A percentile compares a stretch with the other conserved stretches of the same genome.
Conservation (phyloP, 1,140 invertebrate genomes). For the Bemisia tabaci region DNA sequence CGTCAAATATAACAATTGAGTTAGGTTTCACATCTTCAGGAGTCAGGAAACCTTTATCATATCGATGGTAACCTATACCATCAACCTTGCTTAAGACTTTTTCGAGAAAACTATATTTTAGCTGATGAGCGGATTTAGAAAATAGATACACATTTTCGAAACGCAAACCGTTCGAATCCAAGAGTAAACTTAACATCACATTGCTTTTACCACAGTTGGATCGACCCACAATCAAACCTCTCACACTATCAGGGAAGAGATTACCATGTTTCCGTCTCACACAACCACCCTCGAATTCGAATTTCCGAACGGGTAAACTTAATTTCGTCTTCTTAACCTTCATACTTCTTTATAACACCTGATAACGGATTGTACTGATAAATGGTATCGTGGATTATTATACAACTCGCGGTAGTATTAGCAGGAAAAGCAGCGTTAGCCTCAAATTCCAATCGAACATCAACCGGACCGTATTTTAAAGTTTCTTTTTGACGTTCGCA, state of each 20-base stretch:
- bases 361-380: slow-evolving; percentile 23
- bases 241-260: slow-evolving; percentile 21
- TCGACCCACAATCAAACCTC: slow-evolving; percentile 25
- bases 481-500: slow-evolving; percentile 25
- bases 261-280: slow-evolving; percentile 19
- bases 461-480: slow-evolving; percentile 23
- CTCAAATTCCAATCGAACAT: slow-evolving; percentile 26
- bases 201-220: slow-evolving; percentile 31
- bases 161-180: slow-evolving; percentile 24
- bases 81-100: slow-evolving; percentile 22
- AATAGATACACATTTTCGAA: slow-evolving; percentile 32
- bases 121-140: slow-evolving; percentile 29
- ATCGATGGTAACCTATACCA: slow-evolving; percentile 13
- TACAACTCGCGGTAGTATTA: slow-evolving; percentile 25
- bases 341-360: slow-evolving; percentile 10
- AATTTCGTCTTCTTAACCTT: too few species aligned
- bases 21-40: slow-evolving; percentile 19
- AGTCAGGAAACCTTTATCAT: too few species aligned
- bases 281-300: too few species aligned
- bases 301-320: too few species aligned
- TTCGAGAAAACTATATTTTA: slow-evolving; percentile 27
- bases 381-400: slow-evolving; percentile 26
- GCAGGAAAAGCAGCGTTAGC: slow-evolving; percentile 16
- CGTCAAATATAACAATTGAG: slow-evolving; percentile 30
- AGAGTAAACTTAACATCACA: slow-evolving; percentile 24